Evolutionary conservation across 2,888 invertebrate genomes (phyloP).

Genomic region (Oscheius myriophilus): DNA sequence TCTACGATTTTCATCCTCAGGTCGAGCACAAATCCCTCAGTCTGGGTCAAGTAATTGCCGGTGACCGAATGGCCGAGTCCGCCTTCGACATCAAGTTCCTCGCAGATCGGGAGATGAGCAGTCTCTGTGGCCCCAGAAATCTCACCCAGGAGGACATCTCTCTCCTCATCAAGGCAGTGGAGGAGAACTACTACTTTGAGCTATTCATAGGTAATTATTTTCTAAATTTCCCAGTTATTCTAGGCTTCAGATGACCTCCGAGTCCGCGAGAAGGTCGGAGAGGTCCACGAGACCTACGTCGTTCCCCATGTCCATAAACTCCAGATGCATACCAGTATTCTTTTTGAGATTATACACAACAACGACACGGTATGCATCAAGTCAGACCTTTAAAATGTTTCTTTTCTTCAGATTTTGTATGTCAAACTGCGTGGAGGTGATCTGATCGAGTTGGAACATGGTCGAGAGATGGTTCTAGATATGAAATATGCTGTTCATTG

Average conservation of each 20-base stretch:
- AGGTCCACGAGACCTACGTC: constrained; percentile 74
- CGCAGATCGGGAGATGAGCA: constrained; percentile 64
- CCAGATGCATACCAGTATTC: constrained; percentile 74
- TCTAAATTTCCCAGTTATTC: background rate
- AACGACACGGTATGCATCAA: constrained; percentile 57
- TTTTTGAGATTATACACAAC: constrained; percentile 74
- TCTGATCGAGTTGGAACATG: constrained; percentile 23
- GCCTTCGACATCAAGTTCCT: constrained; percentile 72
- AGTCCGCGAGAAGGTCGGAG: constrained; percentile 74
- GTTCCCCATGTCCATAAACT: constrained; percentile 74
- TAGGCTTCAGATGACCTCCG: constrained; percentile 73
- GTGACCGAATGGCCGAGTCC: constrained; percentile 75
- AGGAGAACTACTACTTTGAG: constrained; percentile 75
- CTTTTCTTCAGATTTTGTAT: constrained; percentile 71
- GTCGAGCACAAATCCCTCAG: constrained; percentile 74
- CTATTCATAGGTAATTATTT: constrained; percentile 73
- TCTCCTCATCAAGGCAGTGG: constrained; percentile 73
- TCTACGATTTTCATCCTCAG: constrained; percentile 63
- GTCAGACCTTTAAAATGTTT: background rate
- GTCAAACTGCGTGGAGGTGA: constrained; percentile 71
- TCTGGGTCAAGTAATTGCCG: constrained; percentile 75
- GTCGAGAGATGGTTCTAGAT: constrained; percentile 69
- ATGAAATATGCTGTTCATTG: constrained; percentile 74
- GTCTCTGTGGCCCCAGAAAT: constrained; percentile 71
- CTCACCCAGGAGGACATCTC: constrained; percentile 71